Evolutionary conservation across 2,797 vertebrate species (phyloP).

Genomic region (Sandelia bainsii): DNA sequence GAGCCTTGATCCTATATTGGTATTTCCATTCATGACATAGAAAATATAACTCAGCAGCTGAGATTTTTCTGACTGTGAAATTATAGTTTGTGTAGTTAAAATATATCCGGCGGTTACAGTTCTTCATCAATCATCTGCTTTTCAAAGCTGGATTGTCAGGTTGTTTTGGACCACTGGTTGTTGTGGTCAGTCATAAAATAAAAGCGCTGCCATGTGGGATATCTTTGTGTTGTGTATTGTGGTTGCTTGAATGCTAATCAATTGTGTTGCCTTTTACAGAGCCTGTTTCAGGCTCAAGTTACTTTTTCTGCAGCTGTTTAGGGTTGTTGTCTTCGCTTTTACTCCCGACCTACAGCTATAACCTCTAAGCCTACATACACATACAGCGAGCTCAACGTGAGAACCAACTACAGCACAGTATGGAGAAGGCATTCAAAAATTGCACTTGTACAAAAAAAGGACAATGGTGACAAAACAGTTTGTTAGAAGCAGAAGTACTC

Average conservation of each 20-base stretch:
- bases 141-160: constrained; percentile 18
- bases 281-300: constrained; percentile 73
- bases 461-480: not conserved
- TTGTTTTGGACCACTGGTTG: not conserved
- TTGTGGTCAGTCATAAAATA: constrained; percentile 18
- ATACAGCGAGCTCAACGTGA: constrained; percentile 50
- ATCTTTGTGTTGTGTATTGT: constrained; percentile 52
- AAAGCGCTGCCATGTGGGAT: constrained; percentile 25
- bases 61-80: constrained; percentile 55
- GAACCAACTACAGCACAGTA: constrained; percentile 40
- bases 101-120: constrained; percentile 24
- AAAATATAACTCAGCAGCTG: constrained; percentile 62
- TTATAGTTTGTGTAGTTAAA: constrained; percentile 58
- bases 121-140: constrained; percentile 40
- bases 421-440: constrained; percentile 24
- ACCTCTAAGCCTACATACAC: constrained; percentile 67
- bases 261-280: constrained; percentile 49
- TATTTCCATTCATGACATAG: constrained; percentile 49
- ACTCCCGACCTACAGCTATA: constrained; percentile 70
- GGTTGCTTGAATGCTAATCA: constrained; percentile 62
- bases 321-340: constrained; percentile 80
- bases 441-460: not conserved
- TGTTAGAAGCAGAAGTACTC: not conserved
- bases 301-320: constrained; percentile 87
- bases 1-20: constrained; percentile 24